Percentiles rank a stretch among this genome's conserved stretches.
Evolutionary conservation across 1,140 invertebrate genomes (phyloP).

Genomic region (Phocides pigmalion): DNA sequence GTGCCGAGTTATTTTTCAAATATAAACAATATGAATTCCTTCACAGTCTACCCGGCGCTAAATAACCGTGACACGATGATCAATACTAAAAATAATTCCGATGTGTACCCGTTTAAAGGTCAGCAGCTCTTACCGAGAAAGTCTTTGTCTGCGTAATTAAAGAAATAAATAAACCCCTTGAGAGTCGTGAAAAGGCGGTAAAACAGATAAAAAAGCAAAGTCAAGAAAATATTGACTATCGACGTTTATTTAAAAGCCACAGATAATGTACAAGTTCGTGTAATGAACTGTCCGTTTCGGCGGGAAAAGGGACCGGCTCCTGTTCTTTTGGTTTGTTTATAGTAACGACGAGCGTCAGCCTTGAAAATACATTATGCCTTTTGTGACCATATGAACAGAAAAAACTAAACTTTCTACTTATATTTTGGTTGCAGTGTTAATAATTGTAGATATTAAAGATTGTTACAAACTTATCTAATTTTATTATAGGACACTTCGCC

Average conservation of each 20-base stretch:
- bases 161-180: neutral
- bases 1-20: neutral
- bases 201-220: constrained; percentile 17
- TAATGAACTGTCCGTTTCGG: constrained; percentile 10
- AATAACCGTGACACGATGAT: neutral
- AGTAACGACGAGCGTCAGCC: too few relatives aligned
- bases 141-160: constrained; percentile 3
- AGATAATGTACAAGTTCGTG: constrained; percentile 21
- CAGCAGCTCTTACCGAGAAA: constrained; percentile 17
- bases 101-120: neutral
- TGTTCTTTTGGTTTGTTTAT: neutral
- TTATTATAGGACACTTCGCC: too few relatives aligned
- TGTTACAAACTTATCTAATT: too few relatives aligned
- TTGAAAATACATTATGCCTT: neutral
- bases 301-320: constrained; percentile 15
- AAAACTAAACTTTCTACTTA: neutral
- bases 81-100: neutral
- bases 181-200: constrained; percentile 9
- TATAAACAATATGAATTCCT: neutral
- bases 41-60: neutral
- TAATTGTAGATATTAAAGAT: too few relatives aligned
- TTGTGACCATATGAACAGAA: too few relatives aligned
- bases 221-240: constrained; percentile 1
- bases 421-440: too few relatives aligned
- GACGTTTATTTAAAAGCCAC: constrained; percentile 1